These are phyloP conservation scores for Tetragonula clypearis DNA, from an alignment of 1,140 invertebrate species.

Conservation along the genomic window DNA sequence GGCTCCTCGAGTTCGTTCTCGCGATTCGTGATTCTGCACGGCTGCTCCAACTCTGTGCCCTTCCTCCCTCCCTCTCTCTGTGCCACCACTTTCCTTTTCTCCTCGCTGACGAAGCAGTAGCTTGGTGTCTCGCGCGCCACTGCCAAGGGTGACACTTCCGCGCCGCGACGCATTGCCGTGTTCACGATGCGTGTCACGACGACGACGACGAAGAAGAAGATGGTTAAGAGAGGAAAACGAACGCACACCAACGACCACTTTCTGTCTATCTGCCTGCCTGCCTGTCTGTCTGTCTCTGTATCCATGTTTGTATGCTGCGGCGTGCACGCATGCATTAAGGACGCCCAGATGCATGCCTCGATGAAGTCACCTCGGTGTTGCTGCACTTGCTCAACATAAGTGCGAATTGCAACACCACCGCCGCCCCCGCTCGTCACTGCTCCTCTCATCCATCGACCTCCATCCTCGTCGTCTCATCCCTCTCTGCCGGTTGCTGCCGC, in stretches of 20 bases:
- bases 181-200: slow-evolving; percentile 66
- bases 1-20: slow-evolving; percentile 13
- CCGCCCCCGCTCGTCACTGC: slow-evolving; percentile 27
- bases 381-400: slow-evolving; percentile 77
- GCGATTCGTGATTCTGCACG: slow-evolving; percentile 35
- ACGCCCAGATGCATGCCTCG: slow-evolving; percentile 48
- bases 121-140: slow-evolving; percentile 49
- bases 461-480: background rate
- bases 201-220: slow-evolving; percentile 38
- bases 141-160: slow-evolving; percentile 76
- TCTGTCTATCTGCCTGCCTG: slow-evolving; percentile 23
- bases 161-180: slow-evolving; percentile 70
- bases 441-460: background rate
- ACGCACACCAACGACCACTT: slow-evolving; percentile 48
- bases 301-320: slow-evolving; percentile 9
- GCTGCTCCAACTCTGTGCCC: background rate
- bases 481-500: background rate
- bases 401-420: slow-evolving; percentile 80
- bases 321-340: slow-evolving; percentile 47
- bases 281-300: slow-evolving; percentile 38
- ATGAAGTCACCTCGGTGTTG: slow-evolving; percentile 54
- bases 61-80: background rate
- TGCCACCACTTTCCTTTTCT: background rate
- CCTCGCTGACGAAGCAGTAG: background rate
- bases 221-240: background rate